These are phyloP conservation scores for Phylloscopus collybita DNA, from an alignment of 2,797 vertebrate genomes.

Conservation along the genomic window DNA sequence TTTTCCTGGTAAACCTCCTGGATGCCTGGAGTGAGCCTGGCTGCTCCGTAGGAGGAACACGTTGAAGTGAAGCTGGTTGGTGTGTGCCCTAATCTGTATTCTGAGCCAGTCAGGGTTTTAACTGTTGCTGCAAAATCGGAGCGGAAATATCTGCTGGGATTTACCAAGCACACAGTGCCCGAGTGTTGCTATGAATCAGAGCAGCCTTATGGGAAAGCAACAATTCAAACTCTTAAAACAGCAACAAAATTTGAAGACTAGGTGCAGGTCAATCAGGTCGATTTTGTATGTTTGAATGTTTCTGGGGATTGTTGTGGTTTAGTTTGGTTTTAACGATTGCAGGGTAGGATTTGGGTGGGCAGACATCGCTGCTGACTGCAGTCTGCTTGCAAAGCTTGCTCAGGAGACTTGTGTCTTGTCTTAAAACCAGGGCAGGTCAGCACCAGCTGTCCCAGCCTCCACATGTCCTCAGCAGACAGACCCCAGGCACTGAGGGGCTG, in stretches of 20 bases:
- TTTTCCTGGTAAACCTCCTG: not conserved
- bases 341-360: not conserved
- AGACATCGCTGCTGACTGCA: not conserved
- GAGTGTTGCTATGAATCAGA: not conserved
- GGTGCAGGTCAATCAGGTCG: accelerated
- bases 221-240: not conserved
- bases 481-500: not conserved
- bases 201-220: conserved; percentile 14
- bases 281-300: not conserved
- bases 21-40: not conserved
- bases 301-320: no score
- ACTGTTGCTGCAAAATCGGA: not conserved
- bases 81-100: not conserved
- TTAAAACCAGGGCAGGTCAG: not conserved
- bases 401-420: not conserved
- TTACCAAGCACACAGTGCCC: not conserved
- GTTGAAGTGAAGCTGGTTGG: not conserved
- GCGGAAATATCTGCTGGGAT: not conserved
- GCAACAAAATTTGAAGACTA: not conserved
- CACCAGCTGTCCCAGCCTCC: not conserved
- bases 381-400: not conserved
- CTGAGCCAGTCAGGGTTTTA: not conserved
- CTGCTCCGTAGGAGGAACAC: not conserved
- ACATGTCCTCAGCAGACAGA: not conserved
- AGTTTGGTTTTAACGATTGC: accelerated